Base-by-base conservation (phyloP, 2,113 vertebrate species). In the Acrocephalus kingi region DNA sequence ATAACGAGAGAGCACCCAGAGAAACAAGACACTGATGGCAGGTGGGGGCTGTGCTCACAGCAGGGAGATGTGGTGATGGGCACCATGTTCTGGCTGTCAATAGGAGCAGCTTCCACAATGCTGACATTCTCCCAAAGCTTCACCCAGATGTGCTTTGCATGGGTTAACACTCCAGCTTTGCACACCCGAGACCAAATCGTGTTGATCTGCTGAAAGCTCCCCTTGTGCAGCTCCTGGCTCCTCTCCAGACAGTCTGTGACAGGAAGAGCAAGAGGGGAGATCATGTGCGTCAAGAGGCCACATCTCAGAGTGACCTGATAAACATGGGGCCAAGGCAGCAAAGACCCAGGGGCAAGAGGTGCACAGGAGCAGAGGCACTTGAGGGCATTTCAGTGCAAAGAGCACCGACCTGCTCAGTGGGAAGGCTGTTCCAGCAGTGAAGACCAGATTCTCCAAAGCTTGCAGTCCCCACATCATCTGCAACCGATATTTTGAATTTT, bases 1-100 rank as follows among this genome's bases (percentile, higher is more conserved):
- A 92, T 86, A 92, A 88, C 4, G 3, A 84, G 72, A 90, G 56
- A 95, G 80, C 89, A 58, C 91, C 89, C 87, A 82, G 69, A 94
- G 89, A 96, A 90, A 94, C 33, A 49, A 75, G 89, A 41, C 54
- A 49, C 39, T 35, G 61, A 64, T 61, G 27, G 15, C 11, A 3
- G 11, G 11, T 5, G 49, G 31, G 22, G 20, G 27, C 11, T 59
- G 61, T 21, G 85, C 52, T 27, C 64, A 33, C 75, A 75, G 41
- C 56, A 56, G 22, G 69, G 74, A 66, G 59, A 24, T 24, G 15
- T 0, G 0, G 41, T 22, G 41, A 33, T 0, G 1, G 35, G 82
- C 21, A 74, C 61, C 13, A 9, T 4, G 6, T 43, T 49, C 52
- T 61, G n/a, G 16, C 24, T 72, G 30, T 61, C 66, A 48, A 3